Evolutionary conservation across 2,888 invertebrate species (phyloP).

Genomic region (Brenthis ino): DNA sequence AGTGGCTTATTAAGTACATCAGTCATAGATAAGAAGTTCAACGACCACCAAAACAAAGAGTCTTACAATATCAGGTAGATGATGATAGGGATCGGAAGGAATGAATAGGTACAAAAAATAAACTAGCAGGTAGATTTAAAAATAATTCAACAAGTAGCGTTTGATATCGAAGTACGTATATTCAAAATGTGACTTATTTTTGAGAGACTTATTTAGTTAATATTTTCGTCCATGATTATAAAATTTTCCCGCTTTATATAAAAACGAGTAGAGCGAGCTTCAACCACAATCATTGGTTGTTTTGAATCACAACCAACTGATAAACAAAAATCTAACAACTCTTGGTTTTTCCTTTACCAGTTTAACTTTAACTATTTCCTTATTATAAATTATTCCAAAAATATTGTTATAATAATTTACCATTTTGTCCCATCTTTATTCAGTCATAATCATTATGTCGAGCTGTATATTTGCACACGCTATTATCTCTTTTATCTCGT

Average conservation of each 20-base stretch:
- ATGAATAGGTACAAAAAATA: constrained; percentile 6
- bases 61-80: constrained; percentile 55
- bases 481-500: constrained; percentile 1
- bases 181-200: too few relatives aligned
- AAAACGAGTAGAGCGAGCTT: too few relatives aligned
- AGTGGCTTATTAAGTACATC: constrained; percentile 56
- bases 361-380: too few relatives aligned
- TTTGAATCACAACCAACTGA: too few relatives aligned
- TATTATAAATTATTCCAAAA: too few relatives aligned
- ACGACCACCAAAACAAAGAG: constrained; percentile 60
- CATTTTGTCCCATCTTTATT: neutral
- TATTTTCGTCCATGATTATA: too few relatives aligned
- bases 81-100: constrained; percentile 29
- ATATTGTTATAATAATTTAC: neutral
- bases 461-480: neutral
- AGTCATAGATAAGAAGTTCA: constrained; percentile 65
- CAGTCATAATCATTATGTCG: neutral
- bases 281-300: too few relatives aligned
- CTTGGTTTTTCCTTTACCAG: too few relatives aligned
- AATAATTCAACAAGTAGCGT: neutral
- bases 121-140: constrained; percentile 10
- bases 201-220: too few relatives aligned
- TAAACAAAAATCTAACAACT: too few relatives aligned
- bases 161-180: too few relatives aligned
- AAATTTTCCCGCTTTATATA: too few relatives aligned